Evolutionary conservation across 2,797 vertebrate genomes (phyloP), one percentile per base, ranked within the genome.

Genomic region (Sylvilagus floridanus): DNA sequence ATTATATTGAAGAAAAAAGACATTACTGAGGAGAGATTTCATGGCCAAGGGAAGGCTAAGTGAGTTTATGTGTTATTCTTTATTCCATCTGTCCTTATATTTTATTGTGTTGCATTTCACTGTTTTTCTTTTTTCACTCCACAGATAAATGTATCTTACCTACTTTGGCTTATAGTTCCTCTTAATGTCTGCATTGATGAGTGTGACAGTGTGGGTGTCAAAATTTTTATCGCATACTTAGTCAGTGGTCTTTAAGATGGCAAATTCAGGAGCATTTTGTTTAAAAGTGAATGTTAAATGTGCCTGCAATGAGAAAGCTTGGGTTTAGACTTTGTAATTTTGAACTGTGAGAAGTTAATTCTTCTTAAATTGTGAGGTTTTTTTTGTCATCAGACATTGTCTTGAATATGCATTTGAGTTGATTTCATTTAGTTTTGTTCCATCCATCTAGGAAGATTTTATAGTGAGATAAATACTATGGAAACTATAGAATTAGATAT

Each of bases 361-460:
- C 68, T 84, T 50, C 26, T 75, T 57, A 57, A 57, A 57, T 21
- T 57, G 17, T 57, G 54, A 57, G 54, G 4, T 57, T 57, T 57
- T 57, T 17, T 57, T 57, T 5, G 54, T 57, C 19, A 21, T 57
- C 54, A 57, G 50, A 93, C 84, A n/a, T 96, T 71, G 42, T 69
- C 47, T 92, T 83, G 24, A 3, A 5, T 85, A 9, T 90, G 75
- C 5, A 88, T 52, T 75, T 42, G 30, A 96, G 30, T 75, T 68
- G 62, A 78, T 85, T 89, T 92, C 30, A 79, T 90, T 93, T 84
- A 78, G 30, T 94, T 91, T 92, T 93, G 37, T 84, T 89, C 11
- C 42, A 86, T 5, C 92, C 21, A 76, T 83, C 65, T 77, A 69
- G n/a, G 19, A 87, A 77, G 60, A 35, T 91, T 95, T 90, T 95